Base-by-base conservation (phyloP, 1,140 invertebrate genomes). In the Drosophila seguyi region DNA sequence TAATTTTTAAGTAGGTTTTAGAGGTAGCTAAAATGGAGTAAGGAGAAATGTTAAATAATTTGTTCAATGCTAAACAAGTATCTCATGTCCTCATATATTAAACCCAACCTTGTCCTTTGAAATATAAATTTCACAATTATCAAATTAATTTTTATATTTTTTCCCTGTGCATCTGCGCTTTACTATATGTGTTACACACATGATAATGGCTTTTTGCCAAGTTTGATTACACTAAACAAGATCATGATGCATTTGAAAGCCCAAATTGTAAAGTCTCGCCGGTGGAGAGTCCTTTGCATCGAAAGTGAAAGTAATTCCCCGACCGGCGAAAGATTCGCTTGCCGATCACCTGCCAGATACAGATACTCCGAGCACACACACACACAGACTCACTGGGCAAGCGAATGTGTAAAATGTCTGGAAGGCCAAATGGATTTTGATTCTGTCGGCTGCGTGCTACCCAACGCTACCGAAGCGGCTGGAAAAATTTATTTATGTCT, bases 171-270 rank as follows among this genome's bases (percentile, higher is more conserved):
- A 75, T 13, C 53, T 79, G 42, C 44, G 41, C 65, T 68, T 42
- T 74, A 62, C 62, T 84, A 45, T 75, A 58, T 25, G 34, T 62
- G 50, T 53, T 53, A 38, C 50, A 59, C 84, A 84, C 68, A 84
- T 88, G 80, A 88, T 84, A 87, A 86, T 86, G 44, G 62, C 50
- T 78, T 79, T 79, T 87, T 68, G 58, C 79, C 74, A 88, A 84
- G 50, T 87, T 83, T 87, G 84, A 88, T 90, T 80, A 78, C 65
- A 39, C 68, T 67, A 58, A 84, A 81, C 84, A 84, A 88, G 84
- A 88, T 88, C 73, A 90, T 88, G 80, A 88, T 84, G 85, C 81
- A 81, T 90, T 84, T 90, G 85, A 88, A 88, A 88, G 84, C 85
- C 81, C 66, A 84, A 84, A 79, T 60, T 59, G 75, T 73, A 48